Evolutionary conservation across 2,888 invertebrate species (phyloP).

Genomic region (Leptodirus hochenwartii): DNA sequence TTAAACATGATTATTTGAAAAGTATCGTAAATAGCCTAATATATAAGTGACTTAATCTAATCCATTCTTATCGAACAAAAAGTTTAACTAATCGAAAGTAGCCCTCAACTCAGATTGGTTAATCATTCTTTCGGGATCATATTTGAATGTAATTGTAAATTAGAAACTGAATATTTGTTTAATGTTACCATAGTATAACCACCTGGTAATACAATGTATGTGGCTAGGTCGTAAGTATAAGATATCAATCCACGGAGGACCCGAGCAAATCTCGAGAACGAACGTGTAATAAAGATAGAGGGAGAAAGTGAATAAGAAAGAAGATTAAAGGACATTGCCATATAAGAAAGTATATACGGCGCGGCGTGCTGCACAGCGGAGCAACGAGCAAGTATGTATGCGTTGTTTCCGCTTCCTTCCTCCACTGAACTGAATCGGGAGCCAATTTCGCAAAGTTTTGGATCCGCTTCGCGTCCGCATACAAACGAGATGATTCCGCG

Average conservation of each 20-base stretch:
- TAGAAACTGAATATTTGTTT: too few relatives aligned
- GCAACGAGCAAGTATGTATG: constrained; percentile 8
- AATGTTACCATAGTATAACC: too few relatives aligned
- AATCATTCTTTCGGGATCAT: too few relatives aligned
- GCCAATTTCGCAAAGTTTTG: constrained; percentile 35
- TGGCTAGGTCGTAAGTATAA: constrained; percentile 5
- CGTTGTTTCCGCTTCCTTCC: constrained; percentile 28
- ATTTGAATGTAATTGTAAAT: too few relatives aligned
- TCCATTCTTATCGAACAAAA: too few relatives aligned
- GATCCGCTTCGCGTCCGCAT: constrained; percentile 29
- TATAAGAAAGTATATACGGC: constrained; percentile 19
- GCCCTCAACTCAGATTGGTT: too few relatives aligned
- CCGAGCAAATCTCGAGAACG: constrained; percentile 38
- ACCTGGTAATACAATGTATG: too few relatives aligned
- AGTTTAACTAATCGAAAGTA: too few relatives aligned
- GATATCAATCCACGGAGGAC: constrained; percentile 17
- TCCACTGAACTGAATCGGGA: constrained; percentile 34
- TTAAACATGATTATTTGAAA: too few relatives aligned
- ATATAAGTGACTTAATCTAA: too few relatives aligned
- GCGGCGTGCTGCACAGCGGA: constrained; percentile 7
- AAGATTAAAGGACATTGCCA: constrained; percentile 26
- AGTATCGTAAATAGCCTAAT: too few relatives aligned
- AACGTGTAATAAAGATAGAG: constrained; percentile 40
- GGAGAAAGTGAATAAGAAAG: constrained; percentile 44
- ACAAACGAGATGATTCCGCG: constrained; percentile 29